Evolutionary conservation across 2,797 vertebrate species (phyloP).

Genomic region (Sebastes kiyomatsui): DNA sequence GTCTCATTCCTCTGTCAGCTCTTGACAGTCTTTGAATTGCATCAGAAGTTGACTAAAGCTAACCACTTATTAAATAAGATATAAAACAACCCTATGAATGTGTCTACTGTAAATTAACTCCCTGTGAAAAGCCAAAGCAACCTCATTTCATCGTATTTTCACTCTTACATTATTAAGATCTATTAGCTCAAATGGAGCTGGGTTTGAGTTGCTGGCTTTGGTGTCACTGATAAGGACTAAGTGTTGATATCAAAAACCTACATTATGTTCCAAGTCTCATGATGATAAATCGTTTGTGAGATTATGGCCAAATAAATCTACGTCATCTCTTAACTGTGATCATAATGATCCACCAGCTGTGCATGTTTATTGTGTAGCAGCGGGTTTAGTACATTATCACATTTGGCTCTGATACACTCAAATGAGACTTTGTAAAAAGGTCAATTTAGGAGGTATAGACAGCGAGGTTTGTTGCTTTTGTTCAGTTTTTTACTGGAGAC

Average conservation of each 20-base stretch:
- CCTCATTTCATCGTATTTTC: neutral
- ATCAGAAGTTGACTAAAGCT: neutral
- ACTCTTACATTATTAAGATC: neutral
- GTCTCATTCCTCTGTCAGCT: neutral
- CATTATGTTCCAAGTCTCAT: constrained; percentile 23
- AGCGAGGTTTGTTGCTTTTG: neutral
- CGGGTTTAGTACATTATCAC: neutral
- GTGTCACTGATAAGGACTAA: constrained; percentile 1
- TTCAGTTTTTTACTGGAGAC: neutral
- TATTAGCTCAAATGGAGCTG: neutral
- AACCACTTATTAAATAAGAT: neutral
- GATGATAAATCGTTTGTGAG: constrained; percentile 28
- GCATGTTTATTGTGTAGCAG: constrained; percentile 12
- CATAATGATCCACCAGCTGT: constrained; percentile 20
- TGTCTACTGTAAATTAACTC: neutral
- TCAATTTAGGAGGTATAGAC: neutral
- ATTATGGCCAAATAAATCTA: constrained; percentile 15
- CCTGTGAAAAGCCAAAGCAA: neutral
- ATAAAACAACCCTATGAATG: neutral
- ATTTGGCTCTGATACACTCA: constrained; percentile 8
- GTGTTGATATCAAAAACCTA: constrained; percentile 22
- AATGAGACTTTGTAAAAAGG: constrained; percentile 11
- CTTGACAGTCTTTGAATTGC: neutral
- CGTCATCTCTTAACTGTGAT: constrained; percentile 11
- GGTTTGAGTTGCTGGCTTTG: constrained; percentile 1